These are phyloP conservation scores for Catamblyrhynchus diadema DNA, from an alignment of 2,797 vertebrate genomes.

Conservation along the genomic window DNA sequence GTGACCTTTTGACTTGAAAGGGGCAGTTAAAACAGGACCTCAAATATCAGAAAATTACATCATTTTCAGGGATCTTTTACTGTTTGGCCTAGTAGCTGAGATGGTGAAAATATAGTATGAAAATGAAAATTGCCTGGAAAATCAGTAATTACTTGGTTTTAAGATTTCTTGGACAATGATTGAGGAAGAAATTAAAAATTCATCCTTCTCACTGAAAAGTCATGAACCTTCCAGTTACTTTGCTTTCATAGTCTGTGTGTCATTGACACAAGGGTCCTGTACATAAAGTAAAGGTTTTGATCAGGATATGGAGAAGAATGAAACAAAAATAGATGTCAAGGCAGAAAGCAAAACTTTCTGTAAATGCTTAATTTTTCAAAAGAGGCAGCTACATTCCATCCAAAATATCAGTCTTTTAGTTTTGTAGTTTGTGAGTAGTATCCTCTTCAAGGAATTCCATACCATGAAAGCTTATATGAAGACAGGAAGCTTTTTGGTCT, in stretches of 20 bases:
- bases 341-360: background rate
- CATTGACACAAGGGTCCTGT: background rate
- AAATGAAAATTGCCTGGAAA: background rate
- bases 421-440: background rate
- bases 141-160: background rate
- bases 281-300: background rate
- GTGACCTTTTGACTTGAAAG: constrained; percentile 58
- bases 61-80: constrained; percentile 28
- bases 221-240: background rate
- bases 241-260: background rate
- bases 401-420: background rate
- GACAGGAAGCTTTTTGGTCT: background rate
- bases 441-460: background rate
- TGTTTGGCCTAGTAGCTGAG: background rate
- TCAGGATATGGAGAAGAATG: background rate
- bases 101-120: background rate
- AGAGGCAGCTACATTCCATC: background rate
- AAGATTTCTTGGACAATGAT: background rate
- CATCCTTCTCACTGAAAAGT: background rate
- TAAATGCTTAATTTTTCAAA: background rate
- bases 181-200: background rate
- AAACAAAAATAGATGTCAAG: background rate
- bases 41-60: constrained; percentile 20
- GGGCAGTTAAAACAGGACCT: background rate
- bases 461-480: background rate